phyloP scores from a whole-genome alignment of 2,888 invertebrate species.

The Phaedon cochleariae region DNA sequence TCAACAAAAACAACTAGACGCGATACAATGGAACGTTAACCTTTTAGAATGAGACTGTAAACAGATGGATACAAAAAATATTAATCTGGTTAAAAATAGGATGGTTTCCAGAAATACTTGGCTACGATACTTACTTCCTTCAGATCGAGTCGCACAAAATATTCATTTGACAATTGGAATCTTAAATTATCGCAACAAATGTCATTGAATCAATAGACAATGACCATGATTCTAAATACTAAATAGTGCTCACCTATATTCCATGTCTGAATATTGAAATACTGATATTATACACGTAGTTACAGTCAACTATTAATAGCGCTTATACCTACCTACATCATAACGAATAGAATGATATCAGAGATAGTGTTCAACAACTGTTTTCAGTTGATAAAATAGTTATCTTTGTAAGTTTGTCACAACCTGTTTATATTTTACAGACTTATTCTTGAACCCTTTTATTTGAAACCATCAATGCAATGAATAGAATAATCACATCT shows the following conservation, averaged over 20 bases:
- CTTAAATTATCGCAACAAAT: neutral
- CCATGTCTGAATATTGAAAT: too few species aligned
- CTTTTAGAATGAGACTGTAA: neutral
- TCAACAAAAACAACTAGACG: neutral
- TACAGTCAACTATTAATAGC: conserved; percentile 22
- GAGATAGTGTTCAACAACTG: conserved; percentile 3
- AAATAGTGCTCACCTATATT: conserved; percentile 10
- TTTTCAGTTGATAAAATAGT: conserved; percentile 8
- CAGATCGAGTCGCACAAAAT: neutral
- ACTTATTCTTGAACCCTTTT: too few species aligned
- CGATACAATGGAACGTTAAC: neutral
- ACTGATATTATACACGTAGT: too few species aligned
- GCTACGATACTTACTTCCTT: neutral
- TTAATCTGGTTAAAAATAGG: neutral
- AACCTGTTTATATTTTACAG: neutral
- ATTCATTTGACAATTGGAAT: neutral
- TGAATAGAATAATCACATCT: too few species aligned
- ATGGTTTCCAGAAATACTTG: neutral
- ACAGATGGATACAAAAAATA: neutral
- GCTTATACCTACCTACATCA: conserved; percentile 10
- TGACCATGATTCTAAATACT: neutral
- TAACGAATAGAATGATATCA: conserved; percentile 22
- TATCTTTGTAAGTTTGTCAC: neutral
- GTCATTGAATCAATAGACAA: neutral
- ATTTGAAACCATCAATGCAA: too few species aligned